Base-by-base conservation (phyloP, 2,888 invertebrate genomes). In the Melinopterus prodromus region DNA sequence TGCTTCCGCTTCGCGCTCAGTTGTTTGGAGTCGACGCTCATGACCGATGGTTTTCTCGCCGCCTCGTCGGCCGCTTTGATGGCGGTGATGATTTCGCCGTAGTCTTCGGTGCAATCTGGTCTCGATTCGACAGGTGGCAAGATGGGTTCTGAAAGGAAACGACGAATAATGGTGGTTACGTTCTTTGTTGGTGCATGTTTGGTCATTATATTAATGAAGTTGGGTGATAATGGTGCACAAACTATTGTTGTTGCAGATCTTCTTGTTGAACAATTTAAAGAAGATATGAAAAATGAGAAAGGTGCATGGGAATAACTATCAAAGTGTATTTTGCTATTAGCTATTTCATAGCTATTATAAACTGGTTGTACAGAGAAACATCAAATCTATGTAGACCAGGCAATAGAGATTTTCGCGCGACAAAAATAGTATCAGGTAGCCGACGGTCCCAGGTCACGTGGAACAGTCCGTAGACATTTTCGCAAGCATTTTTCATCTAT, bases 11-110 rank as follows among this genome's bases (percentile, higher is more conserved):
- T 74, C 9, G 74, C n/a, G 37, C 35, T 35, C n/a, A 36, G 35
- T 6, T 37, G 35, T 72, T 82, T 83, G 2, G 83, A 80, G 76
- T 82, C 81, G 12, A 82, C 77, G 77, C 81, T 81, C n/a, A 77
- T 72, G 14, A 79, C 75, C 14, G 80, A 79, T 7, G 79, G 37
- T 36, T 16, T 26, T 35, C 9, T 7, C 4, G 36, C 6, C n/a
- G 35, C 74, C 1, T 74, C 74, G n/a, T 74, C 36, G 6, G 74
- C 37, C 2, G 53, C 53, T 6, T 53, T 74, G 74, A 74, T 74
- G n/a, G 74, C 74, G n/a, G 35, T 71, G n/a, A 71, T 71, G 12
- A 71, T 37, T 36, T n/a, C 53, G 12, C 53, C 37, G 53, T 53
- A 53, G 69, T 80, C 76, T 76, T 71, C 78, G 6, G 69, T n/a